phyloP scores from a whole-genome alignment of 2,888 invertebrate species.

The Acholoe squamosa region DNA sequence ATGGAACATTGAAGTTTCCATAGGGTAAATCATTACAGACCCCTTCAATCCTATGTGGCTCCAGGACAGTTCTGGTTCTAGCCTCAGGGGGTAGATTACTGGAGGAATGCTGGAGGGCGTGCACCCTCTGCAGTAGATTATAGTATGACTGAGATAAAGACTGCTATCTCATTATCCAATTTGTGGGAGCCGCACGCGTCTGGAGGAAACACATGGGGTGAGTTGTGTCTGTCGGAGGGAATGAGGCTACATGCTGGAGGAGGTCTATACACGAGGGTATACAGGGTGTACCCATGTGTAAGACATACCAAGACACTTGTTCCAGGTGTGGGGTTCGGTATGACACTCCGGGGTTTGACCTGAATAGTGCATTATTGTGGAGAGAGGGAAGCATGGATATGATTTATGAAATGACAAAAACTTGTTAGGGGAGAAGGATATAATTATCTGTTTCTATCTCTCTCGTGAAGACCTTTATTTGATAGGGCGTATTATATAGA shows the following conservation, averaged over 20 bases:
- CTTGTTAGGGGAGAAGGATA: too few species aligned
- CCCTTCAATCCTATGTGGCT: background rate
- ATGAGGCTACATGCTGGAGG: background rate
- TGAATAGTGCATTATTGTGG: too few species aligned
- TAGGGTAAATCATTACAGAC: too few species aligned
- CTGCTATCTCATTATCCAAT: slow-evolving; percentile 22
- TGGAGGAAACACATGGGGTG: background rate
- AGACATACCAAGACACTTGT: slow-evolving; percentile 27
- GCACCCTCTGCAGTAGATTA: slow-evolving; percentile 27
- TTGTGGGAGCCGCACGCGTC: background rate
- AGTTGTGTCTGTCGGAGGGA: background rate
- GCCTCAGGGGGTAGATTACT: background rate
- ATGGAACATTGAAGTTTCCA: too few species aligned
- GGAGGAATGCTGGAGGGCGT: background rate
- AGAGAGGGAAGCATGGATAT: too few species aligned
- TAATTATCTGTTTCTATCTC: too few species aligned
- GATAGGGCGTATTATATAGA: too few species aligned
- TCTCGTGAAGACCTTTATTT: too few species aligned
- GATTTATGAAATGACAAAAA: too few species aligned
- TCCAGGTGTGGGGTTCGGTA: background rate
- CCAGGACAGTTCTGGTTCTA: background rate
- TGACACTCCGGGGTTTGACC: too few species aligned
- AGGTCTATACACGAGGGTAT: background rate
- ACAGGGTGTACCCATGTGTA: background rate
- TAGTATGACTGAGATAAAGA: slow-evolving; percentile 23